phyloP scores from a whole-genome alignment of 2,797 vertebrate genomes.

The Anniella stebbinsi region DNA sequence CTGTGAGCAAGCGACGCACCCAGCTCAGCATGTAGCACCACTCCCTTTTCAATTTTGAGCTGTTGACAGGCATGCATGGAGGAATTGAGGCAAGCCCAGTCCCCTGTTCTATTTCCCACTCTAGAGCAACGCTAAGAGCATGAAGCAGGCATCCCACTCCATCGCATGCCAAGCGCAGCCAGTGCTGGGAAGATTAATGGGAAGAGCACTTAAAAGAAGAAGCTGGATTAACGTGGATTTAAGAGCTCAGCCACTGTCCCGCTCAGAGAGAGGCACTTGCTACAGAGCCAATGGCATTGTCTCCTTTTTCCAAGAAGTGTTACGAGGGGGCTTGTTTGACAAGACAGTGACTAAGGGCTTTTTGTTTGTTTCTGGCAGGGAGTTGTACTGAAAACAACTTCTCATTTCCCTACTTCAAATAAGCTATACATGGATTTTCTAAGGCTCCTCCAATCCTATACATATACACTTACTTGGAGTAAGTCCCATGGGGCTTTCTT shows the following conservation, averaged over 20 bases:
- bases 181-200: constrained; percentile 7
- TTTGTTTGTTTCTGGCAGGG: background rate
- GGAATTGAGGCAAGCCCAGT: background rate
- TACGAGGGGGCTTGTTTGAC: background rate
- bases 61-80: background rate
- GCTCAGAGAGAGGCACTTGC: background rate
- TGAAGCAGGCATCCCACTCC: background rate
- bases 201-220: constrained; percentile 5
- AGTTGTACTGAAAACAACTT: background rate
- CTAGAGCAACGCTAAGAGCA: background rate
- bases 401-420: background rate
- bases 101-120: background rate
- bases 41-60: background rate
- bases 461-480: no score
- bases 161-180: background rate
- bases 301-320: background rate
- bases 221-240: constrained; percentile 19
- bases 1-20: background rate
- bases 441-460: no score
- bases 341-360: background rate
- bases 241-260: background rate
- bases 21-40: background rate
- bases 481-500: background rate
- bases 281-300: background rate
- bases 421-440: background rate